Evolutionary conservation across 2,888 invertebrate genomes (phyloP).

Genomic region (Steinernema hermaphroditum): DNA sequence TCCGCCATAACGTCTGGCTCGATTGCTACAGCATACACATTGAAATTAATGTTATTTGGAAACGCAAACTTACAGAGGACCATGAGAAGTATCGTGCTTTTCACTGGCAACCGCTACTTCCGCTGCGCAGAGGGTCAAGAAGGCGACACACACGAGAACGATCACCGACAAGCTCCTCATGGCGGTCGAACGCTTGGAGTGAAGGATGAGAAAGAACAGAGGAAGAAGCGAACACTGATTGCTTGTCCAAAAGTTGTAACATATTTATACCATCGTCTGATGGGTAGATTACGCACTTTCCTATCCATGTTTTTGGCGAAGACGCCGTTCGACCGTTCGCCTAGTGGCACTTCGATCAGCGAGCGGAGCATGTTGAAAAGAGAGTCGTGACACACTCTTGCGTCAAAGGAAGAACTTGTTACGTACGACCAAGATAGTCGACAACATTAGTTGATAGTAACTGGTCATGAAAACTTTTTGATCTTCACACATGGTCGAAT

Average conservation of each 20-base stretch:
- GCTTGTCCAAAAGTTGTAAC: background rate
- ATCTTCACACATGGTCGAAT: background rate
- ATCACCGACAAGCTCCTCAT: background rate
- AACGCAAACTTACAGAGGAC: too few relatives aligned
- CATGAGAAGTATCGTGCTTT: background rate
- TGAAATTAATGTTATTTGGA: too few relatives aligned
- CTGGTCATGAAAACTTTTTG: background rate
- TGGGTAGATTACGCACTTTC: background rate
- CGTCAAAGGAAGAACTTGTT: constrained; percentile 5
- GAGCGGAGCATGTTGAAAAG: background rate
- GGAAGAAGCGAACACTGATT: background rate
- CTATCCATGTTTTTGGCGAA: constrained; percentile 21
- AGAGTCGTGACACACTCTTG: background rate
- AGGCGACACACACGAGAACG: background rate
- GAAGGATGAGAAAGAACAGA: background rate
- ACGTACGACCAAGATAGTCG: background rate
- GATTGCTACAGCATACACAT: background rate
- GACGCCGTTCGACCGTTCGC: background rate
- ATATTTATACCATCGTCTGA: constrained; percentile 10
- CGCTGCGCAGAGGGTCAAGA: background rate
- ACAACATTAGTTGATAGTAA: background rate
- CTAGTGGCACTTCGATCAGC: background rate
- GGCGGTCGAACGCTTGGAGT: constrained; percentile 1
- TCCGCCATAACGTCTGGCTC: constrained; percentile 3
- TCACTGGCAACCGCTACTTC: background rate